Percentiles rank a stretch among this genome's conserved stretches.
These are phyloP conservation scores for Brienomyrus longianalis DNA, from an alignment of 2,113 vertebrate species.

Conservation along the genomic window DNA sequence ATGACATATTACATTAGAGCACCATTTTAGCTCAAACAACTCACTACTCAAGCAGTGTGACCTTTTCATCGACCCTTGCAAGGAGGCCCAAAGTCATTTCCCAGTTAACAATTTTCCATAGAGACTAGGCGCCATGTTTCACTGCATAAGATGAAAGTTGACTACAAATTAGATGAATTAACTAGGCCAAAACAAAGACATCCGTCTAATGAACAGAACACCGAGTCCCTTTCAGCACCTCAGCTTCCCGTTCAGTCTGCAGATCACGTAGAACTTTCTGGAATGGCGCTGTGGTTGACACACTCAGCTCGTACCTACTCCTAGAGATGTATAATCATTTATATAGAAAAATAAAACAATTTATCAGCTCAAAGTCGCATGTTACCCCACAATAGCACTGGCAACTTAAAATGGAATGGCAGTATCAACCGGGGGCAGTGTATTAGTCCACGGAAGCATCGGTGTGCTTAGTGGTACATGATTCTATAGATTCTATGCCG, in stretches of 20 bases:
- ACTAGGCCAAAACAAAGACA: background rate
- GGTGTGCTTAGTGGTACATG: background rate
- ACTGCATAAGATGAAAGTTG: background rate
- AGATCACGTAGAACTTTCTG: background rate
- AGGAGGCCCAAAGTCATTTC: background rate
- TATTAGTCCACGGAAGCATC: background rate
- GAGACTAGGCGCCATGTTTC: background rate
- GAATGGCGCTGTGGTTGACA: background rate
- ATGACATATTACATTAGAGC: background rate
- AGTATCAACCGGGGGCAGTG: background rate
- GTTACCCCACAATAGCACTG: background rate
- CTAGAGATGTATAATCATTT: background rate
- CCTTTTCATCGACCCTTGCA: background rate
- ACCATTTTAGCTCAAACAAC: background rate
- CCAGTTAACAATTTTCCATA: background rate
- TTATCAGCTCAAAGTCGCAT: background rate
- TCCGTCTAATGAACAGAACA: background rate
- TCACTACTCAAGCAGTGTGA: background rate
- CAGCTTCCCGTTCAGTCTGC: background rate
- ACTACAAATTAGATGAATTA: background rate
- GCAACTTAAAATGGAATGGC: background rate
- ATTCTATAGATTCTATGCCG: background rate
- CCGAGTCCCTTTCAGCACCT: background rate
- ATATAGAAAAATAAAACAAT: background rate
- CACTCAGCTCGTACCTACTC: background rate